Evolutionary conservation across 2,113 vertebrate genomes (phyloP).

Genomic region (Azemiops feae): DNA sequence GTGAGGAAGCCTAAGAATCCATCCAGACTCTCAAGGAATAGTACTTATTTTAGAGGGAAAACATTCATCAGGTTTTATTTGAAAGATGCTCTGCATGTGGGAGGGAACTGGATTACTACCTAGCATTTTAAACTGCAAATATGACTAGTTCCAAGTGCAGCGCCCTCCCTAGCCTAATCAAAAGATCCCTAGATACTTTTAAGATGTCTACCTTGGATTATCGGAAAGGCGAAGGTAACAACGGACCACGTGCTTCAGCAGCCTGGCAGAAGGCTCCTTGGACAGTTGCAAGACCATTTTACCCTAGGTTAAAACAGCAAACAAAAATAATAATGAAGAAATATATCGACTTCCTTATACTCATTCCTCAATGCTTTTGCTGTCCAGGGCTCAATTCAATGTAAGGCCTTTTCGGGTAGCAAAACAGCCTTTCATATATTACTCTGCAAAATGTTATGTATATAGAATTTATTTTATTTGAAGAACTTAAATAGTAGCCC

Average conservation of each 20-base stretch:
- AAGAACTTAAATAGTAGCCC: background rate
- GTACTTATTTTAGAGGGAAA: background rate
- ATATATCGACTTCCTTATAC: background rate
- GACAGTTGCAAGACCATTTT: conserved; percentile 98
- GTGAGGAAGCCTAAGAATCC: background rate
- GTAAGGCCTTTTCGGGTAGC: background rate
- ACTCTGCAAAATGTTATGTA: background rate
- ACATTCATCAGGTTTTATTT: background rate
- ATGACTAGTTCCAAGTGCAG: background rate
- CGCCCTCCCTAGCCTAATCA: background rate
- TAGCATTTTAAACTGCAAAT: background rate
- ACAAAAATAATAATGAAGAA: conserved; percentile 28
- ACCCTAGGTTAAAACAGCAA: conserved; percentile 74
- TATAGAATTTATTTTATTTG: background rate
- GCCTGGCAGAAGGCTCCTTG: conserved; percentile 93
- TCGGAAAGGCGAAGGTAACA: conserved; percentile 97
- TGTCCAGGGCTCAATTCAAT: background rate
- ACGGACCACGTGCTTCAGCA: conserved; percentile 94
- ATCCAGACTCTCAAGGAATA: background rate
- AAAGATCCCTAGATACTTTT: conserved; percentile 45
- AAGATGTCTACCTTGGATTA: conserved; percentile 91
- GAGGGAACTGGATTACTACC: background rate
- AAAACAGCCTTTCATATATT: background rate
- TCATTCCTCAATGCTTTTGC: background rate
- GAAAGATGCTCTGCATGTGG: background rate